phyloP scores from a whole-genome alignment of 2,797 vertebrate species.

The Sebastolobus altivelis region DNA sequence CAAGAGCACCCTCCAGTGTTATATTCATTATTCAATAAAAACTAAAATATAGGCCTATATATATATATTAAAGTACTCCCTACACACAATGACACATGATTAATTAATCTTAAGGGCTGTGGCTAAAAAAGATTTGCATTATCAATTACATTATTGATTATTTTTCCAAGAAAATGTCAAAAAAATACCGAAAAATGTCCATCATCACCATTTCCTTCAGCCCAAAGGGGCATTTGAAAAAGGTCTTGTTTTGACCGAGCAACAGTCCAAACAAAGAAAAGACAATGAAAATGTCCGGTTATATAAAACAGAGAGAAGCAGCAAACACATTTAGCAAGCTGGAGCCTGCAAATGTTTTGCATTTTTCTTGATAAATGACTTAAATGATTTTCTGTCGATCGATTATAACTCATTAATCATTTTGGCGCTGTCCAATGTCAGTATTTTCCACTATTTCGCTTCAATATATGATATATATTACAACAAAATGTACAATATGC shows the following conservation, averaged over 20 bases:
- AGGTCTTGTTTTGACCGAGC: not conserved
- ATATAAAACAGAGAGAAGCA: not conserved
- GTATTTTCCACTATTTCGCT: too few species aligned
- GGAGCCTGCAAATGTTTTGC: not conserved
- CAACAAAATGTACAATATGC: not conserved
- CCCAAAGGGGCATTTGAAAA: not conserved
- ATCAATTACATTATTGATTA: not conserved
- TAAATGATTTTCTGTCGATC: not conserved
- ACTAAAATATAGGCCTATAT: too few species aligned
- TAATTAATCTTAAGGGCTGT: not conserved
- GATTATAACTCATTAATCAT: not conserved
- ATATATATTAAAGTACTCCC: not conserved
- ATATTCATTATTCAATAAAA: not conserved
- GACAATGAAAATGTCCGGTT: not conserved
- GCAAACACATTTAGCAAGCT: not conserved
- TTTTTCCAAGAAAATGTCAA: not conserved
- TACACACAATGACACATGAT: not conserved
- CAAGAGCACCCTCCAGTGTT: conserved; percentile 63
- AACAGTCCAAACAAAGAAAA: not conserved
- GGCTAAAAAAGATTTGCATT: not conserved
- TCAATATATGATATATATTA: not conserved
- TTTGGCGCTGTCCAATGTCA: not conserved
- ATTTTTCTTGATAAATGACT: not conserved
- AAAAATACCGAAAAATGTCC: not conserved
- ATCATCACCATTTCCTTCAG: not conserved